Evolutionary conservation across 1,140 invertebrate species (phyloP).

Genomic region (Hyles euphorbiae): DNA sequence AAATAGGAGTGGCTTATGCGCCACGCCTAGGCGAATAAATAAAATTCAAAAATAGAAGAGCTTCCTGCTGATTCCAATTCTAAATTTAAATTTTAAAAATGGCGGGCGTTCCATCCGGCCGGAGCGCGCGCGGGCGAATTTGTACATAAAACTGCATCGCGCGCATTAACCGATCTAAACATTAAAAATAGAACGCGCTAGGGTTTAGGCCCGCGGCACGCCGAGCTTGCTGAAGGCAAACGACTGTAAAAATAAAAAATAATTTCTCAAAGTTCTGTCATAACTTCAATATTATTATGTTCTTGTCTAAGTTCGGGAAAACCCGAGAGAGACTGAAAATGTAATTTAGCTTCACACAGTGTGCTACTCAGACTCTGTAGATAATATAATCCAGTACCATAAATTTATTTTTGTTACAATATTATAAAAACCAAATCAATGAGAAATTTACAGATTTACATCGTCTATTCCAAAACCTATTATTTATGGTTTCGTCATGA

Average conservation of each 20-base stretch:
- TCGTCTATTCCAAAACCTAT: too few species aligned
- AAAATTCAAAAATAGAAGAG: conserved; percentile 59
- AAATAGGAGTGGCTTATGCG: conserved; percentile 34
- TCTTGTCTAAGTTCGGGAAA: too few species aligned
- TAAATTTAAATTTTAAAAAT: conserved; percentile 68
- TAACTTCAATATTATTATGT: too few species aligned
- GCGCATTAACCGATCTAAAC: conserved; percentile 66
- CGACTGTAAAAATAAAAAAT: neutral
- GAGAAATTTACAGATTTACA: too few species aligned
- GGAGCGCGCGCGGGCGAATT: conserved; percentile 41
- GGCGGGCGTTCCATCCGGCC: conserved; percentile 62
- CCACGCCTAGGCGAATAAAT: conserved; percentile 66
- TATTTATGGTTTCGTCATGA: too few species aligned
- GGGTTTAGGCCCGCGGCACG: conserved; percentile 7
- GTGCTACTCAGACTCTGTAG: too few species aligned
- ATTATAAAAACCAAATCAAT: too few species aligned
- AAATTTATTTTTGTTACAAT: too few species aligned
- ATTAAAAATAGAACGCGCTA: conserved; percentile 68
- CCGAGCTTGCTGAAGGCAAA: neutral
- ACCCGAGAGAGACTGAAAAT: too few species aligned
- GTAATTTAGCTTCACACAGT: too few species aligned
- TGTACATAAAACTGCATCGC: conserved; percentile 68
- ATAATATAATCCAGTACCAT: too few species aligned
- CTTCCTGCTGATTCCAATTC: conserved; percentile 63
- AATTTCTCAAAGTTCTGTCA: too few species aligned